Evolutionary conservation across 2,797 vertebrate genomes (phyloP).

Genomic region (Sebastes umbrosus): DNA sequence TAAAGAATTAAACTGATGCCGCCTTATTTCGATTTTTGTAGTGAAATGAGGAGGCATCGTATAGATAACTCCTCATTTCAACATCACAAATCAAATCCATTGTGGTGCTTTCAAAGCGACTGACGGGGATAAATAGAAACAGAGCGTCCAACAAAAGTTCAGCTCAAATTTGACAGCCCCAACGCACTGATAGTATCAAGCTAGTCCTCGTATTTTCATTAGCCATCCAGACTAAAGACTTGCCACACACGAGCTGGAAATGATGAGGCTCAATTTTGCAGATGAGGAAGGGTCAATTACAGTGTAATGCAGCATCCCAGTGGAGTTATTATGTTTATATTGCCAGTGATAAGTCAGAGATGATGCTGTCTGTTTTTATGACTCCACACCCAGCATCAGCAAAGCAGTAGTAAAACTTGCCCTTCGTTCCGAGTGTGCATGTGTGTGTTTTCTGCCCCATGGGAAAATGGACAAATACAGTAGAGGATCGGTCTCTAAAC

Average conservation of each 20-base stretch:
- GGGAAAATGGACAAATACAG: conserved; percentile 24
- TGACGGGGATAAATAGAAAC: too few species aligned
- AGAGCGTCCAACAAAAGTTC: too few species aligned
- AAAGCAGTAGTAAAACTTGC: conserved; percentile 52
- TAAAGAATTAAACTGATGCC: too few species aligned
- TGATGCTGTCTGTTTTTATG: conserved; percentile 65
- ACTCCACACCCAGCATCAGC: conserved; percentile 38
- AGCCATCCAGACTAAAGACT: conserved; percentile 40
- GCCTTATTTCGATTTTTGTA: too few species aligned
- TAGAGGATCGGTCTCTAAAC: conserved; percentile 30
- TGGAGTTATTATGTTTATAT: conserved; percentile 73
- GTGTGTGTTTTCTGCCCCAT: not conserved
- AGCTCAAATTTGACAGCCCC: not conserved
- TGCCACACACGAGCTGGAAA: conserved; percentile 54
- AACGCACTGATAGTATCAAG: conserved; percentile 16
- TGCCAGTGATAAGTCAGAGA: conserved; percentile 69
- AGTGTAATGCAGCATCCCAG: conserved; percentile 63
- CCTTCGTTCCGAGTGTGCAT: conserved; percentile 16
- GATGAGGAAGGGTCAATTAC: conserved; percentile 74
- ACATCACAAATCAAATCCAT: too few species aligned
- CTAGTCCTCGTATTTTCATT: conserved; percentile 35
- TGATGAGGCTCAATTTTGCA: conserved; percentile 67
- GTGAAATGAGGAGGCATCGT: too few species aligned
- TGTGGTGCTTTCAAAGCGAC: too few species aligned
- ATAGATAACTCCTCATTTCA: too few species aligned